Evolutionary conservation across 2,888 invertebrate genomes (phyloP).

Genomic region (Cheilosia variabilis): DNA sequence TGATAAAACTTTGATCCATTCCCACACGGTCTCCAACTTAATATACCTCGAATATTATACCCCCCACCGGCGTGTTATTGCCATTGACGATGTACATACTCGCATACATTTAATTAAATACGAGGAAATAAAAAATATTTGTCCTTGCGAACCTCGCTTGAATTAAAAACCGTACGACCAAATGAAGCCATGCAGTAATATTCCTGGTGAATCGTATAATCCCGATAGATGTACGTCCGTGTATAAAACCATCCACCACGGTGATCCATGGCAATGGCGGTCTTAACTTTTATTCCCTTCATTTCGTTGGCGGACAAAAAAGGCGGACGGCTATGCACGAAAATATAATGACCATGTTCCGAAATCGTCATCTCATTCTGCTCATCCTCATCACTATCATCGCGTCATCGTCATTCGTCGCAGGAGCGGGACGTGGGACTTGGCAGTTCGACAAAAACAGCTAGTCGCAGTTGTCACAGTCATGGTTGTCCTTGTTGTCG

Average conservation of each 20-base stretch:
- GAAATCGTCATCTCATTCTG: constrained; percentile 61
- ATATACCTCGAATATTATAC: background rate
- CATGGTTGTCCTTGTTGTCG: constrained; percentile 26
- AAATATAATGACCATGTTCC: constrained; percentile 68
- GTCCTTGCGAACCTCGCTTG: constrained; percentile 13
- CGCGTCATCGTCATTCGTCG: constrained; percentile 17
- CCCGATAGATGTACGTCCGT: constrained; percentile 55
- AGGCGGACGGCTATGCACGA: background rate
- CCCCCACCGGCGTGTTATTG: background rate
- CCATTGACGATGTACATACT: background rate
- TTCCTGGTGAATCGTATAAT: constrained; percentile 57
- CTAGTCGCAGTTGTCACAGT: constrained; percentile 2
- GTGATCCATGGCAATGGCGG: constrained; percentile 35
- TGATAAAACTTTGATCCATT: too few relatives aligned
- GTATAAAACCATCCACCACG: constrained; percentile 42
- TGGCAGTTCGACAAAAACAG: background rate
- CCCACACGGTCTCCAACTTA: too few relatives aligned
- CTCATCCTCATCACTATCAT: constrained; percentile 64
- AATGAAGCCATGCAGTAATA: constrained; percentile 69
- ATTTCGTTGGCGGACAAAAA: constrained; percentile 32
- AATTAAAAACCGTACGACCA: constrained; percentile 57
- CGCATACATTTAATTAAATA: constrained; percentile 70
- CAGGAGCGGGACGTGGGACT: background rate
- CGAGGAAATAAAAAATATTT: constrained; percentile 44
- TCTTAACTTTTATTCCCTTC: constrained; percentile 62